Base-by-base conservation (phyloP, 2,888 invertebrate species). In the Synanthedon formicaeformis region DNA sequence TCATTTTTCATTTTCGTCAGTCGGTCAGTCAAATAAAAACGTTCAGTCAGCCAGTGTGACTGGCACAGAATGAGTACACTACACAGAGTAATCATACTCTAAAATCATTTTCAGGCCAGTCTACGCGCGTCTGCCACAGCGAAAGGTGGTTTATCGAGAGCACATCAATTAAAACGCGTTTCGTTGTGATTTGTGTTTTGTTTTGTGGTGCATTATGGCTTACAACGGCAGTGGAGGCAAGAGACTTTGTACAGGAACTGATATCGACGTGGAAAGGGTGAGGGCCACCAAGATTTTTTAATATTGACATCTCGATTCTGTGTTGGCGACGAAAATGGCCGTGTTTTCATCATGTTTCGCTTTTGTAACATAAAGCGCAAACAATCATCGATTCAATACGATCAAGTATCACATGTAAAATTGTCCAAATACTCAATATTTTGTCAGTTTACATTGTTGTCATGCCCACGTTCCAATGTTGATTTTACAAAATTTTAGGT, bases 181-280 rank as follows among this genome's bases (percentile, higher is more conserved):
- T 73, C 77, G 81, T 80, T 81, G 86, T 87, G 85, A 81, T 85
- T 83, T 77, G 84, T 87, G 83, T 84, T 23, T 82, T 83, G 82
- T 85, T 87, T 88, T 88, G 89, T 90, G 89, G 88, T 90, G 81
- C 88, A 90, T 85, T 81, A 91, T 91, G 91, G 91, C 91, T 90
- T 91, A 91, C 89, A 91, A 91, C 88, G 91, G 91, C 75, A 90
- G 91, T 88, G 89, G 90, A 79, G 84, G 81, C 73, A 88, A 88
- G 75, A 85, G 88, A 83, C 81, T 87, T 71, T 88, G 88, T 69
- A 81, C 86, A 60, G 86, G 85, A 58, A 82, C 83, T 57, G 88
- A 88, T 60, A 71, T 87, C 61, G 87, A 88, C 66, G 84, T 87
- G 51, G 88, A 88, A 79, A 84, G 88, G 85, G 88, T 88, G 60